These are phyloP conservation scores for Pterocles burchelli DNA, from an alignment of 2,113 vertebrate species.

Conservation along the genomic window DNA sequence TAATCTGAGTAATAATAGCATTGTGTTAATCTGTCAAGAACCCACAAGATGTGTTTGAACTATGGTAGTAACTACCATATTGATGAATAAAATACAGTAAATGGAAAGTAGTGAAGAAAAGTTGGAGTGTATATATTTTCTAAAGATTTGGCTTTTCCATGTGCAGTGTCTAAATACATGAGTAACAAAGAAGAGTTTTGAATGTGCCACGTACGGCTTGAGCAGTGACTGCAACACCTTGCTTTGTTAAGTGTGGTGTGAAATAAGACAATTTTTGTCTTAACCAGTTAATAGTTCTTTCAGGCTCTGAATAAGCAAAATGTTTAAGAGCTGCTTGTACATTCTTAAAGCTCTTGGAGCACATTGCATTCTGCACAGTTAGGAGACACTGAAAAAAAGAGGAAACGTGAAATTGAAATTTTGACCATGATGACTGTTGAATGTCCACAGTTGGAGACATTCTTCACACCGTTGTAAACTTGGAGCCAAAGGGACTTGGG, in stretches of 20 bases:
- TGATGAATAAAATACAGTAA: background rate
- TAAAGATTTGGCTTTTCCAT: background rate
- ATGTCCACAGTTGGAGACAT: background rate
- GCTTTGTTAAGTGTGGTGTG: background rate
- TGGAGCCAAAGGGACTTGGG: background rate
- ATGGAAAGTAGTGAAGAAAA: background rate
- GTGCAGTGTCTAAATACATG: background rate
- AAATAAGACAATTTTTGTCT: background rate
- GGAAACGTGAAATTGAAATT: background rate
- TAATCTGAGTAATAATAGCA: background rate
- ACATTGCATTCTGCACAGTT: background rate
- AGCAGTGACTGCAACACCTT: background rate
- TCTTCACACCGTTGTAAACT: background rate
- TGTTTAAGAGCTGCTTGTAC: background rate
- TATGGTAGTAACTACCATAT: background rate
- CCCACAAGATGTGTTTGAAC: background rate
- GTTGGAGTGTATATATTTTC: background rate
- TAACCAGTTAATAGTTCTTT: background rate
- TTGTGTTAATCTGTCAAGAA: background rate
- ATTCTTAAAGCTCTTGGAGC: background rate
- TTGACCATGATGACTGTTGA: background rate
- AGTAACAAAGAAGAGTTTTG: background rate
- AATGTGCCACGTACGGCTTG: background rate
- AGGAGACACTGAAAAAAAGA: background rate
- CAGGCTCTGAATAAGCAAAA: background rate